These are phyloP conservation scores for Nemopilema nomurai DNA, from an alignment of 30 jellyfish, hydroid and myxozoan genomes.

Conservation along the genomic window DNA sequence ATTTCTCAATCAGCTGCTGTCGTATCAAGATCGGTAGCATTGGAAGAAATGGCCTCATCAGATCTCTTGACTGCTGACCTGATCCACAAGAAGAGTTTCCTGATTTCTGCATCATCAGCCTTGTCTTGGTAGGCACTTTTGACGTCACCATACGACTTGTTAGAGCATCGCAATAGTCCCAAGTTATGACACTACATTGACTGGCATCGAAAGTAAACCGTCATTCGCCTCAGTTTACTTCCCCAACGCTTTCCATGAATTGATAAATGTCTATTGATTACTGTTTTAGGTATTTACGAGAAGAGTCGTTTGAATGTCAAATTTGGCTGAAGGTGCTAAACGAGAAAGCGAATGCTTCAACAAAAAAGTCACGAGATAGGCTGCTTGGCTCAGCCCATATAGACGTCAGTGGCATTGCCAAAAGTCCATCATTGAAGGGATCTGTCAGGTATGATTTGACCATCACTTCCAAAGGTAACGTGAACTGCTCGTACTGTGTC, in stretches of 20 bases:
- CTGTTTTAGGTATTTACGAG: constrained; percentile 81
- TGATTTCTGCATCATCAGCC: constrained; percentile 35
- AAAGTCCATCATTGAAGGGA: constrained; percentile 28
- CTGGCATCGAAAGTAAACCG: too few relatives aligned
- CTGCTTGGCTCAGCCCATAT: constrained; percentile 75
- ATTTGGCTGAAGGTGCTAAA: constrained; percentile 69
- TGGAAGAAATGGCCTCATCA: constrained; percentile 20
- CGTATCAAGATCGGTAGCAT: constrained; percentile 17
- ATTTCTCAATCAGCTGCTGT: constrained; percentile 24
- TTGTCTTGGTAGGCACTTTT: constrained; percentile 38
- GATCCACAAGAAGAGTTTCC: constrained; percentile 19
- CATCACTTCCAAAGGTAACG: too few relatives aligned
- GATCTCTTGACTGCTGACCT: constrained; percentile 35
- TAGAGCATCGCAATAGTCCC: neutral
- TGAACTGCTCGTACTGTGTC: too few relatives aligned
- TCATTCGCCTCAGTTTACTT: too few relatives aligned
- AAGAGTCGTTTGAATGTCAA: constrained; percentile 86
- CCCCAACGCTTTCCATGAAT: neutral
- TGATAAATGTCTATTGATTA: neutral
- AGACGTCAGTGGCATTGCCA: constrained; percentile 40
- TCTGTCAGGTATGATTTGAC: constrained; percentile 55
- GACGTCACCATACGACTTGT: neutral
- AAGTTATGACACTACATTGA: too few relatives aligned
- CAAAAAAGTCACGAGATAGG: constrained; percentile 55
- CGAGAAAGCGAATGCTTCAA: neutral